These are phyloP conservation scores for Cassiopea andromeda DNA, from an alignment of 30 jellyfish, hydroid and myxozoan species.

Conservation along the genomic window DNA sequence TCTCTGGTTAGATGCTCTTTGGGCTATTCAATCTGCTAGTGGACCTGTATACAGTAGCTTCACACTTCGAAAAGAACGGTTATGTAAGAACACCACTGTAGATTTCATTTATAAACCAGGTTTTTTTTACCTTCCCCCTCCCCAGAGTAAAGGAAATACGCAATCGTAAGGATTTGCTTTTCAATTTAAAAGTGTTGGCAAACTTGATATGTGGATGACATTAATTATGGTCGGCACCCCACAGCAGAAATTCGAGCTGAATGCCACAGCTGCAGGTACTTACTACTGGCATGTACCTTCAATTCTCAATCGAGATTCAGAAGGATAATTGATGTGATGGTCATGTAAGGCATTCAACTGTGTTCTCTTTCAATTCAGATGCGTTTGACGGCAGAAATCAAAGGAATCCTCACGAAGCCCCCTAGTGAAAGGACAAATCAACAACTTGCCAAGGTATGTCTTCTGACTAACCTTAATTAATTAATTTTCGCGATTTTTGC, in stretches of 20 bases:
- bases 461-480: too few species aligned
- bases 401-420: constrained; percentile 50
- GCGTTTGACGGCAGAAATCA: constrained; percentile 61
- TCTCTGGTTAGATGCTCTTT: not conserved
- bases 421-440: constrained; percentile 63
- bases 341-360: not conserved
- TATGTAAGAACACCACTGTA: not conserved
- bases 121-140: not conserved
- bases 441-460: constrained; percentile 52
- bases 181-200: too few species aligned
- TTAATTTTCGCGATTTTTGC: too few species aligned
- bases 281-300: too few species aligned
- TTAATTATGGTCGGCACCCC: too few species aligned
- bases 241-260: too few species aligned
- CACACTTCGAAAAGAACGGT: not conserved
- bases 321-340: not conserved
- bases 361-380: constrained; percentile 21
- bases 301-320: not conserved
- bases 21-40: not conserved
- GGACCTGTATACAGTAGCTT: not conserved
- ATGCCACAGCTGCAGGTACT: too few species aligned
- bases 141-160: too few species aligned
- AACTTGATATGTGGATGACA: too few species aligned
- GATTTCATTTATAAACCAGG: not conserved
- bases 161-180: too few species aligned